These are phyloP conservation scores for Cirrhinus molitorella DNA, from an alignment of 2,797 vertebrate species.

Conservation along the genomic window DNA sequence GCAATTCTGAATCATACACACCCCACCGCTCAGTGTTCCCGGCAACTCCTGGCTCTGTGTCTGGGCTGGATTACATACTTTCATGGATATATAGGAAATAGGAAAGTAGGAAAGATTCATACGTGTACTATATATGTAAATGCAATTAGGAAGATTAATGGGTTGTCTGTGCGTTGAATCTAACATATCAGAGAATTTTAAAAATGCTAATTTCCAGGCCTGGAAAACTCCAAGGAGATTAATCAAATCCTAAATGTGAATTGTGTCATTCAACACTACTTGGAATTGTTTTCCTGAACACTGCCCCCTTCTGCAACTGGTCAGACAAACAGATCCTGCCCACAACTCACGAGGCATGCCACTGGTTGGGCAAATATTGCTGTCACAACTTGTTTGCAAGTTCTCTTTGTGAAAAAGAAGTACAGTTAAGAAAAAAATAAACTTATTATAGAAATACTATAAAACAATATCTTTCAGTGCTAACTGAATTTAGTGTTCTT, in stretches of 20 bases:
- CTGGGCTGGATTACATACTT: background rate
- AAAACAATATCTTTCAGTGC: too few species aligned
- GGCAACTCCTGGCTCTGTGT: slow-evolving; percentile 19
- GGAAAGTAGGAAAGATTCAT: background rate
- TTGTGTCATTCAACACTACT: background rate
- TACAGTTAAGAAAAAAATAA: background rate
- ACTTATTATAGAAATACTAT: too few species aligned
- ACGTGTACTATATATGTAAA: background rate
- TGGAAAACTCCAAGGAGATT: background rate
- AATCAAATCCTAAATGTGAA: background rate
- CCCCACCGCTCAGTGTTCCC: slow-evolving; percentile 41
- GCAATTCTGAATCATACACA: slow-evolving; percentile 57
- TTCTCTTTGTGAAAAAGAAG: background rate
- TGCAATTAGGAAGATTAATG: background rate
- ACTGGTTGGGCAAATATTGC: background rate
- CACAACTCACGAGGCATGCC: background rate
- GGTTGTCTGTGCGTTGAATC: background rate
- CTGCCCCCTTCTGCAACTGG: background rate
- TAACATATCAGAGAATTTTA: background rate
- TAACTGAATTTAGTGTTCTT: too few species aligned
- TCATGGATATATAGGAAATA: background rate
- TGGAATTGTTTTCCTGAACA: background rate
- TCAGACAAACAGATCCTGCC: background rate
- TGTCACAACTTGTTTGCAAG: background rate
- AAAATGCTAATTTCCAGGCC: background rate